Evolutionary conservation across 2,797 vertebrate genomes (phyloP).

Genomic region (Nannoperca australis): DNA sequence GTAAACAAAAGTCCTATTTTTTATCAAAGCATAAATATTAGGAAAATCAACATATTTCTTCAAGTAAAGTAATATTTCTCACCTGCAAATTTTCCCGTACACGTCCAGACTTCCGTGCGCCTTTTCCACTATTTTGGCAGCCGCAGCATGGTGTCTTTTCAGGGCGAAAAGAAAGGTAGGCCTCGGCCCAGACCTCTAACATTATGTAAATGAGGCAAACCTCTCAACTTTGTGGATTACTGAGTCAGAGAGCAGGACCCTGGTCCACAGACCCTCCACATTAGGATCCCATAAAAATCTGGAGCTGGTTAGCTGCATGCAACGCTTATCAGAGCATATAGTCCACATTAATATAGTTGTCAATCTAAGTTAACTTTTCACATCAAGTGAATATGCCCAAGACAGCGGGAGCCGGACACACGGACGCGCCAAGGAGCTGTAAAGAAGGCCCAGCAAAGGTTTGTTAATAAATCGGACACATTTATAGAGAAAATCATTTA

Average conservation of each 20-base stretch:
- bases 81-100: constrained; percentile 30
- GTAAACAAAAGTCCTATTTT: neutral
- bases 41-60: neutral
- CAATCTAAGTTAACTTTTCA: constrained; percentile 53
- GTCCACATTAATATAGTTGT: constrained; percentile 41
- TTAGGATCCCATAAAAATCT: constrained; percentile 81
- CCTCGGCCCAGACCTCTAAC: constrained; percentile 83
- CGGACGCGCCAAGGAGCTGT: constrained; percentile 38
- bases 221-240: constrained; percentile 90
- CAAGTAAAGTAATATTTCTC: constrained; percentile 12
- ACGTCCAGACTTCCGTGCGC: constrained; percentile 39
- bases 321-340: constrained; percentile 56
- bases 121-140: constrained; percentile 44
- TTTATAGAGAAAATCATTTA: neutral
- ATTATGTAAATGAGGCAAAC: constrained; percentile 89
- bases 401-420: constrained; percentile 17
- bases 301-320: constrained; percentile 72
- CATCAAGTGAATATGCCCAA: constrained; percentile 26
- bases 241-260: constrained; percentile 90
- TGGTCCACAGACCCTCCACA: constrained; percentile 85
- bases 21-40: neutral
- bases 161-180: constrained; percentile 76
- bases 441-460: constrained; percentile 70
- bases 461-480: constrained; percentile 50
- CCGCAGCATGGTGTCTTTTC: constrained; percentile 66